Evolutionary conservation across 2,113 vertebrate species (phyloP), one percentile per base, ranked within the genome.

Genomic region (Ardeotis arabs): DNA sequence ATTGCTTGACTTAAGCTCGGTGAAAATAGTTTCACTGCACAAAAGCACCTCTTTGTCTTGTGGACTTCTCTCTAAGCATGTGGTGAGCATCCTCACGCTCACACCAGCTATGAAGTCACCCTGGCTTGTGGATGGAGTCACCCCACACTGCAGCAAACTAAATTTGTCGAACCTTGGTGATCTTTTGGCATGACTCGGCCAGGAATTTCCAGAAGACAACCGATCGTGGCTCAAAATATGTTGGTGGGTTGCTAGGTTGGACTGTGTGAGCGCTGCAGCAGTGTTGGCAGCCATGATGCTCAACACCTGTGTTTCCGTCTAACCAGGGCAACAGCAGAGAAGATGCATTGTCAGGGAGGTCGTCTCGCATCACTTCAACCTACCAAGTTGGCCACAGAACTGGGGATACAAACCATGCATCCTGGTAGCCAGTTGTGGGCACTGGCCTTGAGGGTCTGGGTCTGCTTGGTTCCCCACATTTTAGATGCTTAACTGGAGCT

Each of bases 1-100:
- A 98, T 97, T 68, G 93, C 84, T 96, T 97, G 97, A 95, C 96
- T 98, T 96, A 94, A 98, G 97, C 92, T 70, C 9, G 0, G 85
- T 84, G 86, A 91, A 91, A 87, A 95, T 82, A 84, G 89, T 96
- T 97, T 89, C 87, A 67, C 68, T 75, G 81, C 74, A 96, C 90
- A 84, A 89, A 94, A 95, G 83, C 90, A 78, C 56, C 87, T 97
- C 96, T 95, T 95, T 60, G 58, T 79, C 84, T 63, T 74, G 37
- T 66, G 84, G n/a, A 58, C 78, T 77, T 95, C 60, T 31, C 89
- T 67, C 59, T 52, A 74, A n/a, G 87, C 37, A 29, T 21, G 17
- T 37, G 76, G 69, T 55, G 29, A 49, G 49, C 66, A 23, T 39
- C 84, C 63, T 21, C 4, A 13, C 2, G 4, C 50, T 95, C 83